Percentiles rank a stretch among this genome's conserved stretches.
phyloP scores from a whole-genome alignment of 2,797 vertebrate species.

The Ctenopoma multispine region DNA sequence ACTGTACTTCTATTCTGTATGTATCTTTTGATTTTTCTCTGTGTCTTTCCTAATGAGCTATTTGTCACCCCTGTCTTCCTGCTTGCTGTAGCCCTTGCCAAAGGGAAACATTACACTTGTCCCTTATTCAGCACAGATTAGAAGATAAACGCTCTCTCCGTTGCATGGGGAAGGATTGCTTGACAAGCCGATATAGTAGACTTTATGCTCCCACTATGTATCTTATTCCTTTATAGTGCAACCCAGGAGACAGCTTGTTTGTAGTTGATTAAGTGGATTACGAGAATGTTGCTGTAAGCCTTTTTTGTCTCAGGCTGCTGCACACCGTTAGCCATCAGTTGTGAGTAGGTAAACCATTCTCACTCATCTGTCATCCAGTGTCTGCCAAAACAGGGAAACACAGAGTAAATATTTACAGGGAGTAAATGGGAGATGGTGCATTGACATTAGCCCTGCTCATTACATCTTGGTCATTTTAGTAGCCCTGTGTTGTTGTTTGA shows the following conservation, averaged over 20 bases:
- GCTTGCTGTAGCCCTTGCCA: slow-evolving; percentile 55
- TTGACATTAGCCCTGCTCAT: slow-evolving; percentile 18
- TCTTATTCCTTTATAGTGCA: slow-evolving; percentile 23
- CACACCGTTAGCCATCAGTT: slow-evolving; percentile 38
- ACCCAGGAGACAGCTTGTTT: slow-evolving; percentile 64
- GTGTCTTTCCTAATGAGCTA: slow-evolving; percentile 42
- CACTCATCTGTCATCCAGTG: slow-evolving; percentile 42
- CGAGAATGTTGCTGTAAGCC: slow-evolving; percentile 58
- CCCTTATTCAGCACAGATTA: slow-evolving; percentile 60
- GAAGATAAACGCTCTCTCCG: slow-evolving; percentile 39
- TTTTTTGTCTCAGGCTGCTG: slow-evolving; percentile 41
- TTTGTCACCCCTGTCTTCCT: slow-evolving; percentile 39
- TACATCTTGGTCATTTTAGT: slow-evolving; percentile 18
- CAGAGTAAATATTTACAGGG: slow-evolving; percentile 65
- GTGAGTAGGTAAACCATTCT: slow-evolving; percentile 38
- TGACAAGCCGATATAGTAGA: slow-evolving; percentile 23
- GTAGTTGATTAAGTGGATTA: slow-evolving; percentile 69
- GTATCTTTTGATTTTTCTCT: slow-evolving; percentile 71
- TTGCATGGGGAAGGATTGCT: slow-evolving; percentile 43
- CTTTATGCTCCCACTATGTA: slow-evolving; percentile 25
- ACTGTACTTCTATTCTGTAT: slow-evolving; percentile 87
- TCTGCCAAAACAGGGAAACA: slow-evolving; percentile 47
- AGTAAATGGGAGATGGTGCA: slow-evolving; percentile 21
- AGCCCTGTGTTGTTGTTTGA: slow-evolving; percentile 30
- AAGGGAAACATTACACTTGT: slow-evolving; percentile 77